Conservation (phyloP, 35 echinoderm and acorn worm species). For the Lytechinus variegatus region DNA sequence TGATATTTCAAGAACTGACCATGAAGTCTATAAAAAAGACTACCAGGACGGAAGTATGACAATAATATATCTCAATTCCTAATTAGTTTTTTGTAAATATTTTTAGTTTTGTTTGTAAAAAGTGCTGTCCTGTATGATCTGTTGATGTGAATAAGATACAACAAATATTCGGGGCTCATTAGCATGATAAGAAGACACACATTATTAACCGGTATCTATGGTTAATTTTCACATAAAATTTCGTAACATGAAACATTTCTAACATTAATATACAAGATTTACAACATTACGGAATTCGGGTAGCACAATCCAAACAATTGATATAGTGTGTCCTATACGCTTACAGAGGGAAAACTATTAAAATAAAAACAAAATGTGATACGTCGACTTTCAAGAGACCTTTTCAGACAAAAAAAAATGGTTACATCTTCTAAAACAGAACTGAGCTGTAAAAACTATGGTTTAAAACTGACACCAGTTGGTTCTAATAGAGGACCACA, state of each 20-base stretch:
- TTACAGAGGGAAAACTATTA: no score
- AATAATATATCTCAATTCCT: background rate
- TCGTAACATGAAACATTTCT: background rate
- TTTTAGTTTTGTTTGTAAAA: background rate
- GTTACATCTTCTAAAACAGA: no score
- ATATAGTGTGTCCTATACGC: background rate
- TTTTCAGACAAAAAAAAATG: no score
- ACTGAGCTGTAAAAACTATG: no score
- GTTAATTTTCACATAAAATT: background rate
- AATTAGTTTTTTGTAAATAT: background rate
- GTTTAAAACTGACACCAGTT: no score
- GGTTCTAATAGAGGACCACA: no score
- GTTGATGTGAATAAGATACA: background rate
- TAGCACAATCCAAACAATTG: background rate
- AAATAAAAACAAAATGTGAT: no score
- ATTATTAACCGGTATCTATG: background rate
- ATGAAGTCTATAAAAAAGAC: background rate
- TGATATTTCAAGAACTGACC: background rate
- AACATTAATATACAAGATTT: background rate
- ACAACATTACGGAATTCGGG: background rate
- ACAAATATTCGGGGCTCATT: background rate
- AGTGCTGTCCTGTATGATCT: background rate
- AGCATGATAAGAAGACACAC: background rate
- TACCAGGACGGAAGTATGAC: background rate
- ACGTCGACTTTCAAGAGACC: no score